These are phyloP conservation scores for Porites lobata DNA, from an alignment of 92 coral and sea anemone genomes.

Conservation along the genomic window DNA sequence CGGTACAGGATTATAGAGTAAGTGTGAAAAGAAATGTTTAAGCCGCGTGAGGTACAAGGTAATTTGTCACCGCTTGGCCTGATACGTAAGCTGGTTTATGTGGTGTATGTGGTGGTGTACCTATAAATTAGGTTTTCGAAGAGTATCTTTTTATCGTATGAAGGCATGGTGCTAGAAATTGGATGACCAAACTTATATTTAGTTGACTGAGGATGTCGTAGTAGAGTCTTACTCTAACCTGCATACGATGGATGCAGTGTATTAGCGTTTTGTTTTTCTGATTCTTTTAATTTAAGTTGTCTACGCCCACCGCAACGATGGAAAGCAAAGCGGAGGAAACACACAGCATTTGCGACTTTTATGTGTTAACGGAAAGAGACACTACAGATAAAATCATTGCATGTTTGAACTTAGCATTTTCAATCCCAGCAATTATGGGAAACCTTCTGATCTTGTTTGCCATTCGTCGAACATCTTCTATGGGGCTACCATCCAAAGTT, in stretches of 20 bases:
- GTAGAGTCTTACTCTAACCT: too few species aligned
- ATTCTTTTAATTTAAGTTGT: too few species aligned
- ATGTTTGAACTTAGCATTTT: neutral
- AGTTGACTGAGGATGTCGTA: too few species aligned
- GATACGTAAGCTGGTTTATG: too few species aligned
- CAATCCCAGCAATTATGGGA: neutral
- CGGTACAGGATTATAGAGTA: neutral
- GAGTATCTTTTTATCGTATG: too few species aligned
- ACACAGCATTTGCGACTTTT: constrained; percentile 7
- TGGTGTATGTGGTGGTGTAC: too few species aligned
- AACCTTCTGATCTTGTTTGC: neutral
- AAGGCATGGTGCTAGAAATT: too few species aligned
- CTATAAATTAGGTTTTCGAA: too few species aligned
- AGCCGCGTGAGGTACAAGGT: neutral
- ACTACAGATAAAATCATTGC: neutral
- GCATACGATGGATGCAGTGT: too few species aligned
- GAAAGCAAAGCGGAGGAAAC: neutral
- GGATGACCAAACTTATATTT: too few species aligned
- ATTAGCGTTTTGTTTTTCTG: too few species aligned
- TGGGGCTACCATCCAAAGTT: neutral
- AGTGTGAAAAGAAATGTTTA: neutral
- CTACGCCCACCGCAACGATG: neutral
- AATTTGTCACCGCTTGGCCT: neutral
- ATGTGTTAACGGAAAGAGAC: neutral
- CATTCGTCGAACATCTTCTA: neutral